These are phyloP conservation scores for Ailuropoda melanoleuca DNA, from an alignment of 2,113 vertebrate species.

Conservation along the genomic window DNA sequence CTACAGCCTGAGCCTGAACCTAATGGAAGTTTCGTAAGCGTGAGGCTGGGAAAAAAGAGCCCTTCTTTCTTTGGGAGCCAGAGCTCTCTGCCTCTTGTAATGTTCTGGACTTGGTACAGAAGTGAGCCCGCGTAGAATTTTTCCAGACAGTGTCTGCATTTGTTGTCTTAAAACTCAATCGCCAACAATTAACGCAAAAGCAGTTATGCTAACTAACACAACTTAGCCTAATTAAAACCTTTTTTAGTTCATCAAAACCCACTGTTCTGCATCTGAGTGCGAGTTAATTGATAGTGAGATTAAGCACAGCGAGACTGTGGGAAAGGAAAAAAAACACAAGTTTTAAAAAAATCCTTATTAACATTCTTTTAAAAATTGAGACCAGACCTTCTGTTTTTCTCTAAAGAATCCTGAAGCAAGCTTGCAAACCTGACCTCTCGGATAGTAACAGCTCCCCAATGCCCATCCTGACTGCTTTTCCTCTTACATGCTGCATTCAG, in stretches of 20 bases:
- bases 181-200: background rate
- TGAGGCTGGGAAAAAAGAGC: background rate
- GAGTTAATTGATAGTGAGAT: constrained; percentile 54
- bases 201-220: constrained; percentile 35
- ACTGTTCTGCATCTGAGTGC: constrained; percentile 36
- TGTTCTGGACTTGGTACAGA: background rate
- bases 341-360: constrained; percentile 4
- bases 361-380: background rate
- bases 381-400: background rate
- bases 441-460: background rate
- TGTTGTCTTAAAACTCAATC: constrained; percentile 31
- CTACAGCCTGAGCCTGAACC: background rate
- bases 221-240: constrained; percentile 52
- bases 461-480: background rate
- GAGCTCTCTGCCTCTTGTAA: background rate
- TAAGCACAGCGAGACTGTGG: background rate
- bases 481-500: background rate
- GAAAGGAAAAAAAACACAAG: background rate
- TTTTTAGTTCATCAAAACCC: constrained; percentile 47
- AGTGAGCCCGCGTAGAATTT: background rate
- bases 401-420: background rate
- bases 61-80: background rate
- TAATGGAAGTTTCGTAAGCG: background rate
- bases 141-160: background rate
- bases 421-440: background rate